Percentiles rank a stretch among this genome's conserved stretches.
These are phyloP conservation scores for Charadrius vociferus DNA, from an alignment of 2,113 vertebrate species.

Conservation along the genomic window DNA sequence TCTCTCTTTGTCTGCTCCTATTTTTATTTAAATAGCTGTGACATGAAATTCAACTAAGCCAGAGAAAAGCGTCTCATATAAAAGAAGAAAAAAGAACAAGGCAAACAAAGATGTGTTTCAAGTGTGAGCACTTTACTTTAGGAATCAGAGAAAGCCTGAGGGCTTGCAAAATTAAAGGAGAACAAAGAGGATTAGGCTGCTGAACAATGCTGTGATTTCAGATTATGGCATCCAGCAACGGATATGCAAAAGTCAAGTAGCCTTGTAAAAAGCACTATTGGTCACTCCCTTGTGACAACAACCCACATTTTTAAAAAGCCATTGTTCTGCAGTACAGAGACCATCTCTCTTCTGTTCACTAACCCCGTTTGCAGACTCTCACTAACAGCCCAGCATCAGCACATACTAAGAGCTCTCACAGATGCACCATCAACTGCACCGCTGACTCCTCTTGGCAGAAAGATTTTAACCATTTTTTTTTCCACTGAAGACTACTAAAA, in stretches of 20 bases:
- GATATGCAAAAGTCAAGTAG: conserved; percentile 67
- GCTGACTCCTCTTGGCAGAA: background rate
- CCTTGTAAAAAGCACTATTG: conserved; percentile 35
- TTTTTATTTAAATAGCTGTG: conserved; percentile 40
- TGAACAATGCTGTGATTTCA: conserved; percentile 54
- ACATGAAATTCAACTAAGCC: background rate
- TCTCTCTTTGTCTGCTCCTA: conserved; percentile 18
- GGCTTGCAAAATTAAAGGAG: conserved; percentile 57
- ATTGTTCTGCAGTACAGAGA: conserved; percentile 29
- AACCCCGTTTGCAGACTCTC: background rate
- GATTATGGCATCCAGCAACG: conserved; percentile 62
- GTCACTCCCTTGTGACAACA: conserved; percentile 35
- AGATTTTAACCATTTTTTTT: background rate
- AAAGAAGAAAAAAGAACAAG: conserved; percentile 12
- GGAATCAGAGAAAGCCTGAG: conserved; percentile 50
- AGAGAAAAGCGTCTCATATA: conserved; percentile 5
- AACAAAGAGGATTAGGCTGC: conserved; percentile 68
- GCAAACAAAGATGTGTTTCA: conserved; percentile 59
- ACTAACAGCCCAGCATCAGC: background rate
- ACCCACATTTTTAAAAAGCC: background rate
- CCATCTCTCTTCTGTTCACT: background rate
- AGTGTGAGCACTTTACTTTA: conserved; percentile 29
- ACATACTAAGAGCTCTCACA: background rate
- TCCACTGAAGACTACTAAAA: background rate
- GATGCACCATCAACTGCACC: background rate